Conservation (phyloP, 2,113 vertebrate species). For the Macroglossus sobrinus region DNA sequence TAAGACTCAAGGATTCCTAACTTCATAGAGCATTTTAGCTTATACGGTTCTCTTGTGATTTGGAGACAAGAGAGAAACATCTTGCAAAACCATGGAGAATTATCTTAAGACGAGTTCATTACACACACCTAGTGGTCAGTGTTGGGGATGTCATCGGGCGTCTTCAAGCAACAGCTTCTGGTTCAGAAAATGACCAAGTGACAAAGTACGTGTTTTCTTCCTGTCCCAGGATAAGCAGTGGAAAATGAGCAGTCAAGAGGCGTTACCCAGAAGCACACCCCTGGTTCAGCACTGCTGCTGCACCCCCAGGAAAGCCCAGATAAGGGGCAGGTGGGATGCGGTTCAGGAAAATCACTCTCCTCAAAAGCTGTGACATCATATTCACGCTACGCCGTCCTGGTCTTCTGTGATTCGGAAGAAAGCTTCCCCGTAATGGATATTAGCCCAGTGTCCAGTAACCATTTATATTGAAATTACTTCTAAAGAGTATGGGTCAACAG, state of each 20-base stretch:
- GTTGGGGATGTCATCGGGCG: accelerated
- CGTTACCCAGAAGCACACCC: accelerated
- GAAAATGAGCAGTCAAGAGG: not conserved
- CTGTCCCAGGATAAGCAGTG: too few species aligned
- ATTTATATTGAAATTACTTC: not conserved
- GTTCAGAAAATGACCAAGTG: not conserved
- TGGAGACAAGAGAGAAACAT: not conserved
- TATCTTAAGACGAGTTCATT: too few species aligned
- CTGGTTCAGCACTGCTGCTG: too few species aligned
- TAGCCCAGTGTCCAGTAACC: not conserved
- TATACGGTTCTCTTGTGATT: not conserved
- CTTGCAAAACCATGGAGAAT: not conserved
- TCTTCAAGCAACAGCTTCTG: not conserved
- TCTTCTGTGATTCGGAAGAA: not conserved
- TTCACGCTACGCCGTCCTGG: not conserved
- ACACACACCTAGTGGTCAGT: accelerated
- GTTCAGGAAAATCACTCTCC: not conserved
- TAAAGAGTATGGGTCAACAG: not conserved
- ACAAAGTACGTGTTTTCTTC: too few species aligned
- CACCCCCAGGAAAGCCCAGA: too few species aligned
- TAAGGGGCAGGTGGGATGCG: accelerated
- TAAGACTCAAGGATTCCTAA: not conserved
- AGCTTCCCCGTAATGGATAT: not conserved
- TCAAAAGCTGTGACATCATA: not conserved
- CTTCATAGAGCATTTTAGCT: not conserved